Evolutionary conservation across 2,888 invertebrate species (phyloP), one percentile per base, ranked within the genome.

Genomic region (Tetragnatha montana): DNA sequence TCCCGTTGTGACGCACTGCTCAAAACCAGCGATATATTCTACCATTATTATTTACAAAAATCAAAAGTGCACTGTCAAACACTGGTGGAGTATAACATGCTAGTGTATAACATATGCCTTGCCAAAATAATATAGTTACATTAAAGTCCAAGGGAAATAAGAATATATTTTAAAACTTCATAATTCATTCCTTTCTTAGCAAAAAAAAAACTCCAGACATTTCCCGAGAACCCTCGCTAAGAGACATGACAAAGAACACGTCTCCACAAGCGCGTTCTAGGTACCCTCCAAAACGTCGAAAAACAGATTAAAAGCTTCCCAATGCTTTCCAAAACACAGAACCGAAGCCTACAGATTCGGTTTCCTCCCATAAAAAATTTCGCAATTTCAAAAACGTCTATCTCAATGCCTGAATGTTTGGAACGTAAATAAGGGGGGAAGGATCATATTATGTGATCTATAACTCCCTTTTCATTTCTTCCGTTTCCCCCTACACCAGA

Each of bases 381-480:
- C 47, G 49, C 50, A n/a, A 49, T 76, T 76, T 76, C 50, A 50
- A 50, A 35, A 76, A 17, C 76, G 49, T 76, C 76, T 76, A 76
- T 47, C 50, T 50, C 76, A 76, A 76, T 76, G n/a, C 50, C 49
- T 10, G n/a, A 49, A 17, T 76, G 49, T 50, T 50, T n/a, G 49
- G 50, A 76, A 49, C 50, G 50, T 50, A 76, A n/a, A 76, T 17
- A 76, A 19, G 50, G 35, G 35, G 35, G 21, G 35, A 22, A 74
- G 7, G 74, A 17, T 35, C 35, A 47, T 47, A 75, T 49, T 47
- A 49, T 75, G 49, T 47, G 49, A 76, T 50, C 50, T 47, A 50
- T 19, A 50, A 76, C 50, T 8, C n/a, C n/a, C 76, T 76, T 50
- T 76, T 76, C 50, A 76, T 49, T 76, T 76, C 50, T 76, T 76